Conservation (phyloP, 2,113 vertebrate species). For the Heloderma charlesbogerti region DNA sequence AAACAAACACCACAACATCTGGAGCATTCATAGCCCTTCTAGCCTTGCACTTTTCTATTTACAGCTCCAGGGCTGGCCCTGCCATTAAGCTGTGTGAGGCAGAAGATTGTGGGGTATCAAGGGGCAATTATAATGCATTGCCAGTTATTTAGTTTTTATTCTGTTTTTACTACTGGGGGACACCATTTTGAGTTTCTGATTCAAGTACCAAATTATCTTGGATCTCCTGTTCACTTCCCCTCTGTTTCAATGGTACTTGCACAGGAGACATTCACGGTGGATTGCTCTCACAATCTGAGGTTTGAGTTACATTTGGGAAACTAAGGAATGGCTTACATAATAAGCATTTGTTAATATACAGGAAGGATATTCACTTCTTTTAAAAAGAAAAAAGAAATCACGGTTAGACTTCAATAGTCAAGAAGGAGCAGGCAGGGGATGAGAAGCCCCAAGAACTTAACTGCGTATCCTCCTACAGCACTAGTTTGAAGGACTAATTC, state of each 20-base stretch:
- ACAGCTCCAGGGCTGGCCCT: neutral
- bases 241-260: neutral
- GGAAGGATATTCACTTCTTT: neutral
- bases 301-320: neutral
- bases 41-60: neutral
- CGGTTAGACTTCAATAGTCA: rapidly evolving
- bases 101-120: neutral
- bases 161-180: neutral
- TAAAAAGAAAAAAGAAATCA: neutral
- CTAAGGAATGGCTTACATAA: neutral
- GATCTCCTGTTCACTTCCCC: neutral
- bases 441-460: neutral
- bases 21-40: neutral
- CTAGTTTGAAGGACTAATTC: neutral
- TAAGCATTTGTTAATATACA: neutral
- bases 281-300: neutral
- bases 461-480: neutral
- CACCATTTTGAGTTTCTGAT: neutral
- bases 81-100: neutral
- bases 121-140: neutral
- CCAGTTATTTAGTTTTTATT: conserved; percentile 8
- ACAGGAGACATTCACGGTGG: neutral
- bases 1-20: neutral
- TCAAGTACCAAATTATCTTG: neutral
- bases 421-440: neutral